Conservation (phyloP, 2,888 invertebrate species). For the Druceiella hillmani region DNA sequence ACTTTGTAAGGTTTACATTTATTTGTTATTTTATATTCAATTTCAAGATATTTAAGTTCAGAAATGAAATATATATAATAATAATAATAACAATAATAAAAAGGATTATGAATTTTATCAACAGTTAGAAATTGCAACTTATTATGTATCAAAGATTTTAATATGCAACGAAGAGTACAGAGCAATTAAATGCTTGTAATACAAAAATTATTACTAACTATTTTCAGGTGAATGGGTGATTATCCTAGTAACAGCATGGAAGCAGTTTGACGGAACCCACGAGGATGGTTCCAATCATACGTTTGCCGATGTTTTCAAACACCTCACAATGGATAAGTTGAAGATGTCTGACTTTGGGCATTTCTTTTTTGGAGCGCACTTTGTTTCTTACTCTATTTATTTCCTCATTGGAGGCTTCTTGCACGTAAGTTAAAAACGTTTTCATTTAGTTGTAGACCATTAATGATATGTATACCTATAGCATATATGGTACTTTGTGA, state of each 20-base stretch:
- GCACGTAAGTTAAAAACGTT: no score
- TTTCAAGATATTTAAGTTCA: slow-evolving; percentile 6
- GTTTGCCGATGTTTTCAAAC: slow-evolving; percentile 34
- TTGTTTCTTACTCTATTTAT: slow-evolving; percentile 55
- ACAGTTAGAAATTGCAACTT: slow-evolving; percentile 2
- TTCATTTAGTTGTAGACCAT: no score
- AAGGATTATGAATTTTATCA: slow-evolving; percentile 11
- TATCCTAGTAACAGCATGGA: slow-evolving; percentile 55
- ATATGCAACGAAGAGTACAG: no score
- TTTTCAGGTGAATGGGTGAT: slow-evolving; percentile 64
- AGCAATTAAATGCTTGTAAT: no score
- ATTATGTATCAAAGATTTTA: background rate
- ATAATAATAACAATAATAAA: slow-evolving; percentile 11
- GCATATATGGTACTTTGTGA: no score
- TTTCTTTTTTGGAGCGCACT: slow-evolving; percentile 45
- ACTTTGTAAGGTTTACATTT: no score
- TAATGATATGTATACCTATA: no score
- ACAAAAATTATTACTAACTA: no score
- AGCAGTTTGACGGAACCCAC: slow-evolving; percentile 48
- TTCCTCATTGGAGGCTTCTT: slow-evolving; percentile 62
- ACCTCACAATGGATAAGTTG: slow-evolving; percentile 46
- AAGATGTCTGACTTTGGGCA: slow-evolving; percentile 46
- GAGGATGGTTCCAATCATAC: slow-evolving; percentile 32
- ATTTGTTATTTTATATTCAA: slow-evolving; percentile 4
- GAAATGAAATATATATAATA: slow-evolving; percentile 10